Base-by-base conservation (phyloP, 2,888 invertebrate genomes). In the Nebria salina region DNA sequence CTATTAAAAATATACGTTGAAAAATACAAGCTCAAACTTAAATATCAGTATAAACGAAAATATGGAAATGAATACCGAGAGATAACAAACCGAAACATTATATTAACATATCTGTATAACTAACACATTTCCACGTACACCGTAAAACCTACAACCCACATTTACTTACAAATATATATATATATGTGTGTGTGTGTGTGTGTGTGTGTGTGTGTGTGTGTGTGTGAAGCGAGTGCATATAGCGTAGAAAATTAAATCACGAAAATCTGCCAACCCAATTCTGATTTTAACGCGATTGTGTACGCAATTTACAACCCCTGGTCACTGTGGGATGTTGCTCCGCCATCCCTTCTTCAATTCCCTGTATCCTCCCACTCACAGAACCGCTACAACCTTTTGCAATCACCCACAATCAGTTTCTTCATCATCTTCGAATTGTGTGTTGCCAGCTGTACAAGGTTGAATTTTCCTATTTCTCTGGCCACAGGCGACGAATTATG, bases 241-340 rank as follows among this genome's bases (percentile, higher is more conserved):
- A 75, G 75, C 15, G 65, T 26, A 26, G 65, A 81, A 81, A 81
- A 81, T 81, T 66, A 73, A 81, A 81, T 81, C 81, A 76, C 25
- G 76, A 81, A 81, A 81, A 76, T 81, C 81, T 81, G 81, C 72
- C 81, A 81, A 81, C 81, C 76, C 81, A 81, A 81, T 81, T 81
- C 81, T 81, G 81, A 81, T 81, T 81, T 81, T 81, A 81, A 81
- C 81, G 64, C 81, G 81, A 81, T 81, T 81, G 76, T 81, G 81
- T 81, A 81, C 81, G 81, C 76, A 81, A 81, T 81, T 76, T 76
- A 76, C 81, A 81, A 73, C 81, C 76, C 76, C 72, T 75, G 80
- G 70, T 34, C 76, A 65, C 65, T 76, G 41, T 41, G 26, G 64
- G 72, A 66, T 43, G 68, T 42, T 43, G 54, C 43, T 43, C 76